These are phyloP conservation scores for Sylvicapra grimmia DNA, from an alignment of 2,113 vertebrate species.

Conservation along the genomic window DNA sequence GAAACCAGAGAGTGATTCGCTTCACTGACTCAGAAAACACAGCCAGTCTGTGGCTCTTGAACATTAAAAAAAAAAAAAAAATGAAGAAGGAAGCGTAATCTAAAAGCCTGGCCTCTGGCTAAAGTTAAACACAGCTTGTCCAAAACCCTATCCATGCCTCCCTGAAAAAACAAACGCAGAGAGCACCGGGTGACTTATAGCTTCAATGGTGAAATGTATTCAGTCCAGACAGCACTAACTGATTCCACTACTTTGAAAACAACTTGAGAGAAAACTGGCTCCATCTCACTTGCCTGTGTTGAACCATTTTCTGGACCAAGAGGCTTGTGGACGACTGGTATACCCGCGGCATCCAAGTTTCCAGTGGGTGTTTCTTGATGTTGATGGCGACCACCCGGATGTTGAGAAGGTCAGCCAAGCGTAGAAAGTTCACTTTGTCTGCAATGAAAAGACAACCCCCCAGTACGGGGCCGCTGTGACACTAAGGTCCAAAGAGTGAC, in stretches of 20 bases:
- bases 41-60: no score
- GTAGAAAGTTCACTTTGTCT: slow-evolving; percentile 90
- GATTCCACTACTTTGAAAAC: not conserved
- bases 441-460: not conserved
- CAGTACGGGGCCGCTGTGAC: not conserved
- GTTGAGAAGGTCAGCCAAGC: slow-evolving; percentile 92
- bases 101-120: not conserved
- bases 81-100: not conserved
- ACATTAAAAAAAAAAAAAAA: not conserved
- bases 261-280: not conserved
- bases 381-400: slow-evolving; percentile 90
- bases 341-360: slow-evolving; percentile 74
- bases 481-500: not conserved
- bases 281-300: slow-evolving; percentile 82
- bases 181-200: not conserved
- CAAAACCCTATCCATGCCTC: not conserved
- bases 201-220: not conserved
- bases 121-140: not conserved
- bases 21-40: not conserved
- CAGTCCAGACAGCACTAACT: no score
- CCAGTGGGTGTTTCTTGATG: slow-evolving; percentile 84
- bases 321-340: slow-evolving; percentile 83
- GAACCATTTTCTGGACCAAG: slow-evolving; percentile 80
- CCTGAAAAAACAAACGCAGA: not conserved
- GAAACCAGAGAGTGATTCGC: not conserved